phyloP scores from a whole-genome alignment of 2,113 vertebrate genomes.

The Protomyctophum bolini region DNA sequence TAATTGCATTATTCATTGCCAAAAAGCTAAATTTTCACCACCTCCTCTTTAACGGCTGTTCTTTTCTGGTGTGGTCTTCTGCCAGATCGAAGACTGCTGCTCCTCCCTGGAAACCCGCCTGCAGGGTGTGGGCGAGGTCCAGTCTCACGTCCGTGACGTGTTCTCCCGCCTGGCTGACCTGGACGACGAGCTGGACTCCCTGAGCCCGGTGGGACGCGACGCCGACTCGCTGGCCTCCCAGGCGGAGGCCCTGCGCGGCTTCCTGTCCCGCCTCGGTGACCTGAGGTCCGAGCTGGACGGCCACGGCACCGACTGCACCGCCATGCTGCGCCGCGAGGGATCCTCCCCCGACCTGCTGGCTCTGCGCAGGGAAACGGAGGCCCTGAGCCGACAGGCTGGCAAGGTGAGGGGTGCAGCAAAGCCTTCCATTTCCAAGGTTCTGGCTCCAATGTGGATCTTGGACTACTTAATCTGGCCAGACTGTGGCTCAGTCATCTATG shows the following conservation, averaged over 20 bases:
- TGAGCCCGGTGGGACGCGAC: conserved; percentile 90
- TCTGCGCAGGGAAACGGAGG: conserved; percentile 90
- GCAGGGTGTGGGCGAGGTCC: conserved; percentile 93
- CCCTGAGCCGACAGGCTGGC: conserved; percentile 89
- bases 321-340: conserved; percentile 91
- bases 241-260: conserved; percentile 84
- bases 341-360: conserved; percentile 90
- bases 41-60: too few relatives aligned
- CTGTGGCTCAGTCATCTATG: too few relatives aligned
- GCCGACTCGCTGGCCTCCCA: conserved; percentile 93
- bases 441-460: too few relatives aligned
- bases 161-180: conserved; percentile 93
- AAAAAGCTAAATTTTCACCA: too few relatives aligned
- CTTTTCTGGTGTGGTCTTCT: background rate
- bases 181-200: conserved; percentile 93
- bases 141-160: conserved; percentile 87
- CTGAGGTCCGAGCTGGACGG: conserved; percentile 85
- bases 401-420: conserved; percentile 82
- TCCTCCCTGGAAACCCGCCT: conserved; percentile 88
- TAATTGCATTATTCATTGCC: too few relatives aligned
- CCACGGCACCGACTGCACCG: conserved; percentile 84
- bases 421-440: too few relatives aligned
- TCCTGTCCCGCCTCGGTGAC: conserved; percentile 83
- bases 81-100: conserved; percentile 83
- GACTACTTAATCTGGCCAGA: too few relatives aligned